Base-by-base conservation (phyloP, 1,140 invertebrate genomes). In the Drosophila nikananu region DNA sequence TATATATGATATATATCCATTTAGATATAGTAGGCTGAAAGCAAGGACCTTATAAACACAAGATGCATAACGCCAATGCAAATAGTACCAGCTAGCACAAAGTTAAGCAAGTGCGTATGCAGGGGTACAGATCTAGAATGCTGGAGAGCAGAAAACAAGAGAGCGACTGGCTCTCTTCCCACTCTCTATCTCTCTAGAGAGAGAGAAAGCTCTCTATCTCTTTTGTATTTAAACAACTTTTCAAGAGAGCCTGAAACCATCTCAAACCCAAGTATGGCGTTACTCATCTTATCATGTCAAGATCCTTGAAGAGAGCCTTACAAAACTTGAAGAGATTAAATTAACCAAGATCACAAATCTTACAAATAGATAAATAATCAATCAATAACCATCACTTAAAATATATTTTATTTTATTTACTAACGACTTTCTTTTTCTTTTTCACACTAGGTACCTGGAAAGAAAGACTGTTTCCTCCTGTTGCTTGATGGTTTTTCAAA, bases 391-490 rank as follows among this genome's bases (percentile, higher is more conserved):
- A 55, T 17, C 32, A 17, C 8, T n/a, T 2, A 6, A 1, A 6
- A 5, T 23, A 23, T 23, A 41, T 2, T 46, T n/a, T 7, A 2
- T 21, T 3, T 23, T 35, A 55, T 23, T 19, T 13, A 55, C 25
- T 75, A n/a, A 46, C 15, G 2, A 21, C 25, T 15, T 19, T 17
- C 49, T 35, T 44, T 44, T 46, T 27, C 21, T 66, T 27, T 65
- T 51, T 41, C 42, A 21, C 32, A 46, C 41, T 59, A 93, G 92
- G 92, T 93, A 93, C 92, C 92, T 93, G 92, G 92, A 89, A 92
- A 91, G 92, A 92, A 93, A 93, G 92, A 93, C 92, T 93, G 92
- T 93, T 91, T 93, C 91, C 91, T 92, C 91, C 80, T 92, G 91
- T 92, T 92, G 91, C 92, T 90, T 92, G 83, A 92, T 92, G 91